These are phyloP conservation scores for Bombus polaris DNA, from an alignment of 1,140 invertebrate species.

Conservation along the genomic window DNA sequence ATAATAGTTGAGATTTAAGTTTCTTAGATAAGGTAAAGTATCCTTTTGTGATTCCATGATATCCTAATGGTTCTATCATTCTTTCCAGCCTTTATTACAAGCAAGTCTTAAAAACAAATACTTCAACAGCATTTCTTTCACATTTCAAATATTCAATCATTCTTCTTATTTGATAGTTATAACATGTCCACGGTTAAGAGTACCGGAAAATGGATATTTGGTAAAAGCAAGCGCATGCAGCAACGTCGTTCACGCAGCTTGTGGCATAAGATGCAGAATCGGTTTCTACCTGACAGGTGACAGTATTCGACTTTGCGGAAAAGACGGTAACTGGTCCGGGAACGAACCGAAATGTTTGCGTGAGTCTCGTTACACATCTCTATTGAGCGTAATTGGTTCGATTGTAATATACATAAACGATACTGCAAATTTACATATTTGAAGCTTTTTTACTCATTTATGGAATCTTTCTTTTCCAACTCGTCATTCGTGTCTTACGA, in stretches of 20 bases:
- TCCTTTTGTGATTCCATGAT: not conserved
- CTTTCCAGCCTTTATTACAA: no score
- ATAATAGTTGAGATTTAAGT: not conserved
- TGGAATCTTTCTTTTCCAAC: not conserved
- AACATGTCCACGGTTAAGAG: constrained; percentile 84
- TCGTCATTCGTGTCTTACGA: not conserved
- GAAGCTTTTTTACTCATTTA: not conserved
- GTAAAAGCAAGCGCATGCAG: constrained; percentile 85
- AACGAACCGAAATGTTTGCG: constrained; percentile 84
- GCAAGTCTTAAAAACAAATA: not conserved
- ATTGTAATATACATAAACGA: not conserved
- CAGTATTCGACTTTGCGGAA: constrained; percentile 86
- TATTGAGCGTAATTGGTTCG: not conserved
- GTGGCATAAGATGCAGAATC: constrained; percentile 87
- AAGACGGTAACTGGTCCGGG: constrained; percentile 88
- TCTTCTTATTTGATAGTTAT: constrained; percentile 80
- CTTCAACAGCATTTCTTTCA: not conserved
- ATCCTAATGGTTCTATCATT: not conserved
- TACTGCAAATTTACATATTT: not conserved
- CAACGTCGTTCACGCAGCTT: constrained; percentile 88
- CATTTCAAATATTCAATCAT: not conserved
- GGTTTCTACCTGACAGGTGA: constrained; percentile 86
- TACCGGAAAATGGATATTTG: constrained; percentile 87
- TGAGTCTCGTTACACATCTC: constrained; percentile 73
- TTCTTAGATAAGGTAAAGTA: no score